phyloP scores from a whole-genome alignment of 2,797 vertebrate species.

The Clarias fuscus region DNA sequence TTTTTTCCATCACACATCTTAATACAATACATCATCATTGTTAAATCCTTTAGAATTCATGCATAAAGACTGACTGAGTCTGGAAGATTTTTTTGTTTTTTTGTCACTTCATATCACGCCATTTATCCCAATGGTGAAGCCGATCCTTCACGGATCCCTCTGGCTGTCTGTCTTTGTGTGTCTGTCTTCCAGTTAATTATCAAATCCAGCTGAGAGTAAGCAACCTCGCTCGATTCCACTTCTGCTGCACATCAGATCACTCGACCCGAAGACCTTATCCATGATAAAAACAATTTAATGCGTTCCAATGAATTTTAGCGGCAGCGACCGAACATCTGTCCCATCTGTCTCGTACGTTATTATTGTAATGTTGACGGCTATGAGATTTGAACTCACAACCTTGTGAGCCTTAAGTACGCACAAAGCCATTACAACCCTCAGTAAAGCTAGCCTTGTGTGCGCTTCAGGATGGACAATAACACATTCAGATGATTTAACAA shows the following conservation, averaged over 20 bases:
- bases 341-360: neutral
- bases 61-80: neutral
- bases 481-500: neutral
- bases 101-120: neutral
- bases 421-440: neutral
- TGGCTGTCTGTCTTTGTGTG: too few relatives aligned
- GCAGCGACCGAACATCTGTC: too few relatives aligned
- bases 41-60: neutral
- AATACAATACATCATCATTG: too few relatives aligned
- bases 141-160: neutral
- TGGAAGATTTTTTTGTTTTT: neutral
- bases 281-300: too few relatives aligned
- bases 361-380: too few relatives aligned
- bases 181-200: neutral
- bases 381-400: neutral
- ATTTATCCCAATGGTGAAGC: neutral
- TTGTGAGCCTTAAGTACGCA: neutral
- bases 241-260: neutral
- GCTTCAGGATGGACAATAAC: neutral
- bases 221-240: neutral
- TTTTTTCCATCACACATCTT: neutral
- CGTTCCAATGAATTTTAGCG: too few relatives aligned
- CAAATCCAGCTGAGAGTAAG: neutral
- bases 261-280: neutral
- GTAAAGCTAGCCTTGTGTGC: neutral